Evolutionary conservation across 1,140 invertebrate genomes (phyloP), one percentile per base, ranked within the genome.

Genomic region (Oedothorax gibbosus): DNA sequence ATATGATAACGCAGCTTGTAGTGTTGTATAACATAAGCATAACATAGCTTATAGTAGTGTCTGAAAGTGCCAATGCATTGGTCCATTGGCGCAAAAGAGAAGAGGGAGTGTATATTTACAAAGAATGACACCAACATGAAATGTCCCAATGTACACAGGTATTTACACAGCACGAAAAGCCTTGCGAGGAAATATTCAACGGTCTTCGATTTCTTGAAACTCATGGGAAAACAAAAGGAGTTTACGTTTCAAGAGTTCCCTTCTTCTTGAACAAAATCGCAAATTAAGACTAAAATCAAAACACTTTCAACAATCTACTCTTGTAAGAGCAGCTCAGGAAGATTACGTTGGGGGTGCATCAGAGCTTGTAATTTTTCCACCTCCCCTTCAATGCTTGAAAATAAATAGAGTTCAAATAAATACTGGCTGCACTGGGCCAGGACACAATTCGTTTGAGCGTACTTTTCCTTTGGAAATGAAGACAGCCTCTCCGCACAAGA

Each of bases 91-190:
- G 35, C 35, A 35, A 35, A 35, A 35, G 18, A n/a, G 49, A 51
- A 12, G 21, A 18, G 62, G 68, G 81, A 18, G 81, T 76, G 72
- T 84, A 79, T 84, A 84, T 84, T 66, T 84, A 84, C 81, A 84
- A 5, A 84, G 72, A 56, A 84, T 84, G 81, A 84, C 71, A 84
- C 81, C 81, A 76, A 76, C 72, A 64, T 57, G 54, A 83, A 84
- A 35, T 35, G 57, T 76, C 71, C 72, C 72, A 76, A 71, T 84
- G 81, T 84, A 84, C 81, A 84, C 6, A 64, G 35, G 65, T 84
- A 84, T 84, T 84, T 84, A 84, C 81, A 84, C 81, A 84, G 81
- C 81, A 72, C 68, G 81, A 84, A 82, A 81, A 82, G 49, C 21
- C 72, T 75, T 21, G 35, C 20, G 50, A 53, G 50, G 15, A 71